phyloP scores from a whole-genome alignment of 35 echinoderm and acorn worm species.

The Heliocidaris erythrogramma region DNA sequence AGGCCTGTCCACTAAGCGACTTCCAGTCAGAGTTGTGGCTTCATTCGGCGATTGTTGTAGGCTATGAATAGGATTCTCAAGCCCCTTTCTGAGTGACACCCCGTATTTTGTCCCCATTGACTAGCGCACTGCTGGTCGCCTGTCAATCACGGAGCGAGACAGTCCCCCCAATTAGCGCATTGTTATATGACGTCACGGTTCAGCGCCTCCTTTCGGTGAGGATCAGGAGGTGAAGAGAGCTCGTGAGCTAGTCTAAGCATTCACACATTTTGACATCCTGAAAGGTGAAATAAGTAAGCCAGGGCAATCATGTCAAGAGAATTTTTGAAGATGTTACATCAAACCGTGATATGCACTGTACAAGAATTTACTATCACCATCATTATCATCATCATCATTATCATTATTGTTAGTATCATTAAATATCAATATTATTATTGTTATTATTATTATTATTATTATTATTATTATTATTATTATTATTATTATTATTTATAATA shows the following conservation, averaged over 20 bases:
- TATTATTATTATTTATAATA: no score
- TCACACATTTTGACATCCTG: not conserved
- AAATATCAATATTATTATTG: no score
- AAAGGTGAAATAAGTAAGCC: no score
- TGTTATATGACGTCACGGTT: constrained; percentile 52
- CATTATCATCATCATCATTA: no score
- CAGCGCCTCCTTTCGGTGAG: constrained; percentile 22
- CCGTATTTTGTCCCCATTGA: constrained; percentile 49
- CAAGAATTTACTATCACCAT: not conserved
- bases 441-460: no score
- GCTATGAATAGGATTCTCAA: not conserved
- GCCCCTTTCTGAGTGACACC: constrained; percentile 23
- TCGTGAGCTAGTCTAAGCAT: not conserved
- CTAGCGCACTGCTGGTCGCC: not conserved
- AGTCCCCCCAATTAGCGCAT: constrained; percentile 51
- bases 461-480: no score
- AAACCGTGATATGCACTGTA: not conserved
- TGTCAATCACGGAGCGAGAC: constrained; percentile 41
- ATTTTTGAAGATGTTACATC: not conserved
- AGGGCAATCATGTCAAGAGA: no score
- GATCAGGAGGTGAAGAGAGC: not conserved
- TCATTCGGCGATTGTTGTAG: not conserved
- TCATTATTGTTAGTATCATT: no score
- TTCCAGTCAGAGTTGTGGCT: not conserved
- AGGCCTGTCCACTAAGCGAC: not conserved